A percentile compares a stretch with the other conserved stretches of the same genome.
Conservation (phyloP, 2,888 invertebrate genomes). For the Lasioglossum vierecki region DNA sequence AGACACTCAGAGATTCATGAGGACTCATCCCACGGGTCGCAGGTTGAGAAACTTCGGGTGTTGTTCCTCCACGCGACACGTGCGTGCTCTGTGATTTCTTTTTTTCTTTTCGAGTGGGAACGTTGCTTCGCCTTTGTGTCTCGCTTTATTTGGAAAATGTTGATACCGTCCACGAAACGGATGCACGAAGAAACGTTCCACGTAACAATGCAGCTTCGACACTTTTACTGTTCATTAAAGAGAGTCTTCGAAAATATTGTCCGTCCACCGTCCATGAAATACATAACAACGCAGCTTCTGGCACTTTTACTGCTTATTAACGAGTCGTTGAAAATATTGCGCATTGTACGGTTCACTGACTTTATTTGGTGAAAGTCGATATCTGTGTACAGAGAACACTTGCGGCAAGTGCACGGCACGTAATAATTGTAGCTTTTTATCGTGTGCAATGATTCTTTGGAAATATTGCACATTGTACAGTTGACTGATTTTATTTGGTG, state of each 20-base stretch:
- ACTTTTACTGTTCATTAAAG: not conserved
- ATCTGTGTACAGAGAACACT: not conserved
- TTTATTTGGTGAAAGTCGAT: not conserved
- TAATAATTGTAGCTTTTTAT: not conserved
- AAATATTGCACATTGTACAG: not conserved
- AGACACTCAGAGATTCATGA: constrained; percentile 21
- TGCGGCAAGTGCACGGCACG: not conserved
- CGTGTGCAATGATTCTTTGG: not conserved
- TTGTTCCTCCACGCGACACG: not conserved
- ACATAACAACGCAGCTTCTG: no score
- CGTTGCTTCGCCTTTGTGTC: not conserved
- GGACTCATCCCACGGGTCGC: constrained; percentile 11
- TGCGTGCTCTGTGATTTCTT: constrained; percentile 2
- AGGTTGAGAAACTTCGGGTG: constrained; percentile 42
- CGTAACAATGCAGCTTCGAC: not conserved
- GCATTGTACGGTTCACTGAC: not conserved
- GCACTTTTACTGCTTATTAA: no score
- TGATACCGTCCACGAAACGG: not conserved
- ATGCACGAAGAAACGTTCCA: not conserved
- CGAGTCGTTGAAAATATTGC: not conserved
- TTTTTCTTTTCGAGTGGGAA: not conserved
- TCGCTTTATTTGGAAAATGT: not conserved
- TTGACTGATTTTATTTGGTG: not conserved
- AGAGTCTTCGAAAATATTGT: no score
- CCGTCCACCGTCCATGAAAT: no score